phyloP scores from a whole-genome alignment of 2,888 invertebrate genomes.

The Dorcus parallelipipedus region DNA sequence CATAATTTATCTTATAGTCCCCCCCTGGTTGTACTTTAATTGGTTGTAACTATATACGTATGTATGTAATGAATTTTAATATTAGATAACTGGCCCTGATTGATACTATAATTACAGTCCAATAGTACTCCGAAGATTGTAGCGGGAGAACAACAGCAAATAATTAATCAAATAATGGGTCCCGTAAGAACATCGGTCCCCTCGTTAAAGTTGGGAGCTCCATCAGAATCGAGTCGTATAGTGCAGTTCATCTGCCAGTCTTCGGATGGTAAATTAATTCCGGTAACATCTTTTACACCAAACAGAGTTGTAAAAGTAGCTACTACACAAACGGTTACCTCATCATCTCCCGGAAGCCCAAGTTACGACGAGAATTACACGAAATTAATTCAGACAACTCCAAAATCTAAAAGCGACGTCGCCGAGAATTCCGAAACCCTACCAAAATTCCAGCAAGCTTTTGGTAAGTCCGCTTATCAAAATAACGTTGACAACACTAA shows the following conservation, averaged over 20 bases:
- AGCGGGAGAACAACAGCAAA: constrained; percentile 21
- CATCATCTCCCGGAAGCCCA: constrained; percentile 40
- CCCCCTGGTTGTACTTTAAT: too few relatives aligned
- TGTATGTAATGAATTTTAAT: background rate
- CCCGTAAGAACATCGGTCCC: constrained; percentile 27
- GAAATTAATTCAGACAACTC: constrained; percentile 53
- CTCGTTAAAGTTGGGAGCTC: constrained; percentile 17
- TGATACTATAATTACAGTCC: constrained; percentile 22
- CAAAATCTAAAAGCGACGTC: constrained; percentile 37
- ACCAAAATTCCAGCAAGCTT: constrained; percentile 77
- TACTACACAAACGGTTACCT: constrained; percentile 34
- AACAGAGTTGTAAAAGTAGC: constrained; percentile 53
- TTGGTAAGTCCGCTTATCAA: constrained; percentile 68
- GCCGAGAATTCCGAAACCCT: constrained; percentile 48
- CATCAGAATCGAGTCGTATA: constrained; percentile 41
- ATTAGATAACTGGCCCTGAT: background rate
- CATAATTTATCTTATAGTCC: too few relatives aligned
- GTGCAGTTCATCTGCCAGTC: constrained; percentile 65
- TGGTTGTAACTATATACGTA: background rate
- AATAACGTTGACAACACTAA: constrained; percentile 31
- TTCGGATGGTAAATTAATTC: constrained; percentile 57
- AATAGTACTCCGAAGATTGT: constrained; percentile 24
- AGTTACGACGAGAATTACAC: constrained; percentile 57
- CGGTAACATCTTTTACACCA: constrained; percentile 55
- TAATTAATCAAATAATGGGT: constrained; percentile 29